phyloP scores from a whole-genome alignment of 1,140 invertebrate species.

The Chionoecetes opilio region DNA sequence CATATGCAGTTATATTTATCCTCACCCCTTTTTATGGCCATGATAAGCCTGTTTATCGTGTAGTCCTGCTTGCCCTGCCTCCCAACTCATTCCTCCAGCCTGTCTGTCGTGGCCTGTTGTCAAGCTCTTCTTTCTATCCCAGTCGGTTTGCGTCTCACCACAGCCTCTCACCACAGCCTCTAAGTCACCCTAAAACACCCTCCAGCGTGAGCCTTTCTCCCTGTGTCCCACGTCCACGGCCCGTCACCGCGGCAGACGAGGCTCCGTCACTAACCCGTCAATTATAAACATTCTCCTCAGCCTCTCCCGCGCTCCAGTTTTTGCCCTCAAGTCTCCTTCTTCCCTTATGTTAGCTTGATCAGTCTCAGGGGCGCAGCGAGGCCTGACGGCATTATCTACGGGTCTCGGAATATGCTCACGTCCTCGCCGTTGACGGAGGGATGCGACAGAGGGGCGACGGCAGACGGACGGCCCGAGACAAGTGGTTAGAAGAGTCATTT shows the following conservation, averaged over 20 bases:
- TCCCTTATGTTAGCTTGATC: no score
- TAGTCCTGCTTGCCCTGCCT: no score
- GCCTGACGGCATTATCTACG: no score
- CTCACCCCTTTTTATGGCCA: no score
- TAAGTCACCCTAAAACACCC: conserved; percentile 1
- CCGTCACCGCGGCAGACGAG: neutral
- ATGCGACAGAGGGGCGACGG: no score
- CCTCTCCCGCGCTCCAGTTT: neutral
- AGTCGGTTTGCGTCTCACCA: neutral
- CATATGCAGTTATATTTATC: no score
- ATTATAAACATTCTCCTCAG: neutral
- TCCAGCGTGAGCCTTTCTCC: neutral
- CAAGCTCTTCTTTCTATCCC: neutral
- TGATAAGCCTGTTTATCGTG: no score
- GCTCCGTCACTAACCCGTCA: neutral
- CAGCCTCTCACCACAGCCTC: conserved; percentile 1
- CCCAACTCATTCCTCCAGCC: no score
- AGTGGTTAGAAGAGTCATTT: neutral
- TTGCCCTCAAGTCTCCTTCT: neutral
- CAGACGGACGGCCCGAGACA: no score
- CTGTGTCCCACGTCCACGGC: neutral
- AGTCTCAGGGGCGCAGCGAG: no score
- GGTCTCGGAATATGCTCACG: no score
- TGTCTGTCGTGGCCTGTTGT: neutral
- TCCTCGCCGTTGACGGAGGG: no score